Percentiles rank a stretch among this genome's conserved stretches.
Evolutionary conservation across 1,140 invertebrate genomes (phyloP).

Genomic region (Heliconius eleuchia): DNA sequence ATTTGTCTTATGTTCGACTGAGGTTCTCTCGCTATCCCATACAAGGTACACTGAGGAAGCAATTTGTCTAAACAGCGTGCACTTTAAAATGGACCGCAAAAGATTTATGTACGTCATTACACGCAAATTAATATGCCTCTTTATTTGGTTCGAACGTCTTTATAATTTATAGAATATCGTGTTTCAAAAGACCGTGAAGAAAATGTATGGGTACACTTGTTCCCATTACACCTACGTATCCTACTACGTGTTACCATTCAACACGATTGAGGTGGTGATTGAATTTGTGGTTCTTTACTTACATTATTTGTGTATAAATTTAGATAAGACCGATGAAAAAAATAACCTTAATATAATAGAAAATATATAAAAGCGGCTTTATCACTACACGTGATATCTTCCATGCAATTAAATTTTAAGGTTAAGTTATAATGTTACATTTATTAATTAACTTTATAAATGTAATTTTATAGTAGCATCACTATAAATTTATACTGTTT

Average conservation of each 20-base stretch:
- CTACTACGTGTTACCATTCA: background rate
- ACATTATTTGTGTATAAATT: background rate
- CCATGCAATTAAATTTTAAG: no score
- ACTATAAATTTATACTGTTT: no score
- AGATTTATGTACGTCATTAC: slow-evolving; percentile 10
- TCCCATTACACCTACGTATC: background rate
- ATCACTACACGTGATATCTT: no score
- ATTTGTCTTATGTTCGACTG: background rate
- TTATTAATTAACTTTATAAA: no score
- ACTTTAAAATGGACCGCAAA: background rate
- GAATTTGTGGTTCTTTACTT: background rate
- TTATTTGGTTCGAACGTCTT: slow-evolving; percentile 17
- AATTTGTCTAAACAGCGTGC: background rate
- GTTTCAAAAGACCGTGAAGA: slow-evolving; percentile 16
- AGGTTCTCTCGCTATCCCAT: background rate
- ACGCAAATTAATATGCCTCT: slow-evolving; percentile 14
- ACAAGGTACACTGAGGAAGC: background rate
- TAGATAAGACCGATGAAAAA: no score
- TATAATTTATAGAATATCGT: slow-evolving; percentile 21
- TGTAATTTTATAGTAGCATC: no score
- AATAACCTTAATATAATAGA: no score
- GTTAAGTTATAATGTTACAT: no score
- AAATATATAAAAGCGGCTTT: no score
- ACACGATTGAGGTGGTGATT: background rate
- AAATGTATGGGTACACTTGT: background rate